Base-by-base conservation (phyloP, 2,113 vertebrate genomes). In the Silurus glanis region DNA sequence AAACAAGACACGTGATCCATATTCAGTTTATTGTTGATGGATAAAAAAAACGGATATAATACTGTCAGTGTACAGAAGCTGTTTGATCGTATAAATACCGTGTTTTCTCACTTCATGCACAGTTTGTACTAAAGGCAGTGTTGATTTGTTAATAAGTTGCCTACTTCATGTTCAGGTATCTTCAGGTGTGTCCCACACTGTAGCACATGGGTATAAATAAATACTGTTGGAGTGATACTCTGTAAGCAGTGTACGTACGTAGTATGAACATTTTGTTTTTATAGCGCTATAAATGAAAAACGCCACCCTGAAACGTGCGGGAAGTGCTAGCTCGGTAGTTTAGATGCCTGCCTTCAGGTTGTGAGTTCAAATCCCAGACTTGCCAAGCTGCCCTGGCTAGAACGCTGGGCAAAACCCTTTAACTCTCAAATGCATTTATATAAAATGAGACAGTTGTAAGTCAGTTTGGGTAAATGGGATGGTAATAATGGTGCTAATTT, bases 81-180 rank as follows among this genome's bases (percentile, higher is more conserved):
- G 45, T 51, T 89, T 85, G 83, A 59, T 71, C 85, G 71, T 45
- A 76, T 87, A 67, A 86, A 89, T 75, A 84, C 78, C 16, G 86
- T 80, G 17, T 14, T 72, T 78, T 5, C 45, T 21, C n/a, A 45
- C 13, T 45, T 37, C n/a, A 66, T 58, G 23, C 53, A 58, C 14
- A n/a, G 76, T 8, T 80, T 45, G 25, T 55, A 6, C 13, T 71
- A 62, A 45, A 76, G 45, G 9, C 12, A 28, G 23, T 76, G 72
- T 28, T 78, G 61, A 56, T 67, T 76, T 67, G 37, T 37, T 21
- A n/a, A 21, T 37, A 61, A 25, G 37, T 23, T 74, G 28, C 59
- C 7, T 21, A 47, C n/a, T 17, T 6, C 49, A 13, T 21, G 55
- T 56, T 56, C 13, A 9, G 7, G 7, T 56, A 9, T 47, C 5